Percentiles rank a stretch among this genome's conserved stretches.
Evolutionary conservation across 2,797 vertebrate genomes (phyloP).

Genomic region (Paramormyrops hopkinsi): DNA sequence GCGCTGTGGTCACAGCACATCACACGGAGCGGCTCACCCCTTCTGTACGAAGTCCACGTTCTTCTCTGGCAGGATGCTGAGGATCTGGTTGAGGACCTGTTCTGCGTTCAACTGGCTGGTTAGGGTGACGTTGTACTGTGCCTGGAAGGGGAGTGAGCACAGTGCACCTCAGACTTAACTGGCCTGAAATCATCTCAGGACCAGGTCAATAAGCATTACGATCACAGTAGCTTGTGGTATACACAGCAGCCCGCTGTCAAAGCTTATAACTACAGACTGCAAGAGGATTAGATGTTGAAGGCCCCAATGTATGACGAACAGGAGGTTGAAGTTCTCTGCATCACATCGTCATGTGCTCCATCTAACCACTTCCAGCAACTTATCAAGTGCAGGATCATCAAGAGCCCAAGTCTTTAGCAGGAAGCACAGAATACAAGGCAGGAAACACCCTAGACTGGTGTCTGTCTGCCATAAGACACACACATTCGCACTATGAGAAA

Average conservation of each 20-base stretch:
- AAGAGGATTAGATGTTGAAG: not conserved
- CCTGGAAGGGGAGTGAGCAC: conserved; percentile 54
- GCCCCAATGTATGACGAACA: not conserved
- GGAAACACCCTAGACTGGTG: not conserved
- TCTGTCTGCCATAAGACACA: not conserved
- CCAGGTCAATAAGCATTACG: not conserved
- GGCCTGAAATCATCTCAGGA: not conserved
- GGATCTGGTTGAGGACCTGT: conserved; percentile 78
- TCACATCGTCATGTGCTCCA: not conserved
- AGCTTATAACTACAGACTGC: not conserved
- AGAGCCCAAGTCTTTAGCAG: not conserved
- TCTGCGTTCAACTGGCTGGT: conserved; percentile 80
- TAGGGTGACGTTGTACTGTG: conserved; percentile 87
- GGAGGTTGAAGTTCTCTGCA: not conserved
- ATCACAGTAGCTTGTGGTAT: not conserved
- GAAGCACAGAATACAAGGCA: not conserved
- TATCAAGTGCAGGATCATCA: not conserved
- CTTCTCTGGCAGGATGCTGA: conserved; percentile 72
- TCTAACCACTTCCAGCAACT: not conserved
- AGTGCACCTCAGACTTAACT: not conserved
- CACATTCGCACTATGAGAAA: not conserved
- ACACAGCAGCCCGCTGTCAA: not conserved
- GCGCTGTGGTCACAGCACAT: not conserved
- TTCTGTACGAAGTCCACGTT: conserved; percentile 82
- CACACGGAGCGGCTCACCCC: conserved; percentile 63